Conservation (phyloP, 2,797 vertebrate genomes). For the Parauchenoglanis ngamensis region DNA sequence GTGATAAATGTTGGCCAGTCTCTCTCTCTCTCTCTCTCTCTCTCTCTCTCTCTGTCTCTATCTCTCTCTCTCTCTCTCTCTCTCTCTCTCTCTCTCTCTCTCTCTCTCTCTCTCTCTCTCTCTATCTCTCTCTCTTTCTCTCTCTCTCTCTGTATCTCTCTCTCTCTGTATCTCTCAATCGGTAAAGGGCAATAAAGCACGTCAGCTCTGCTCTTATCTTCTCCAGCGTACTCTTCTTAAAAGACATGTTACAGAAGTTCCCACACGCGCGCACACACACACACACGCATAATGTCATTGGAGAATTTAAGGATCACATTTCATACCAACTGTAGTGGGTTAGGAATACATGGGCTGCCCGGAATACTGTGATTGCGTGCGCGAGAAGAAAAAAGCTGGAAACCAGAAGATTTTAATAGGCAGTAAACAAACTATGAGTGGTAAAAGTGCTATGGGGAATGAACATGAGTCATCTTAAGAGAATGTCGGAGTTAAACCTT, state of each 20-base stretch:
- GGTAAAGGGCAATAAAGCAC: slow-evolving; percentile 50
- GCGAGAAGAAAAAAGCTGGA: neutral
- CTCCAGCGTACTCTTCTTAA: slow-evolving; percentile 35
- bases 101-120: too few species aligned
- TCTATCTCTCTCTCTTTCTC: too few species aligned
- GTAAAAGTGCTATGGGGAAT: neutral
- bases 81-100: too few species aligned
- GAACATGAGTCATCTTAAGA: neutral
- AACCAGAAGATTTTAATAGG: neutral
- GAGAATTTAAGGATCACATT: slow-evolving; percentile 19
- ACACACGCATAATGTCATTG: neutral
- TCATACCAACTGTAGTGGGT: neutral
- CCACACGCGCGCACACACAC: slow-evolving; percentile 13
- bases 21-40: too few species aligned
- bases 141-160: too few species aligned
- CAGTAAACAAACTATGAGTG: slow-evolving; percentile 1
- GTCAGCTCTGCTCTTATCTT: slow-evolving; percentile 46
- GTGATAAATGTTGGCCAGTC: slow-evolving; percentile 9
- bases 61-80: too few species aligned
- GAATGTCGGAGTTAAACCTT: neutral
- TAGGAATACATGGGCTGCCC: neutral
- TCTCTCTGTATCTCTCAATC: too few species aligned
- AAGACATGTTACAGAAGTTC: slow-evolving; percentile 36
- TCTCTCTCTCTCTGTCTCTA: too few species aligned
- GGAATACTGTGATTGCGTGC: neutral